Evolutionary conservation across 2,113 vertebrate species (phyloP).

Genomic region (Phaethornis superciliosus): DNA sequence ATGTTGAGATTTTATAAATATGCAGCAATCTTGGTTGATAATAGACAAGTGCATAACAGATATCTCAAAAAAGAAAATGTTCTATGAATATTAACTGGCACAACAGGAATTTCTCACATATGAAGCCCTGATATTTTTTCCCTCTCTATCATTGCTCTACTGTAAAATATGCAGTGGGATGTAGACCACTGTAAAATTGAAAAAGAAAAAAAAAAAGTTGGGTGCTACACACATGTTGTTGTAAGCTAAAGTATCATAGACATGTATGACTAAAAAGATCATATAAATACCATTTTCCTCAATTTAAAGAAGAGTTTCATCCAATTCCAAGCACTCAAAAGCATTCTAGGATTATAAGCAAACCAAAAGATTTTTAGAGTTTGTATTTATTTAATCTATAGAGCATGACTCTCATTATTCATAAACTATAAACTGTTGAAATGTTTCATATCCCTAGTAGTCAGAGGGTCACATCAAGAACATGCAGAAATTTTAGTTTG

Average conservation of each 20-base stretch:
- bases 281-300: not conserved
- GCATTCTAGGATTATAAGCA: not conserved
- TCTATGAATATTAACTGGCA: not conserved
- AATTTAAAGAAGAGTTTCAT: not conserved
- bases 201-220: not conserved
- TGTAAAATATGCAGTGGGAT: not conserved
- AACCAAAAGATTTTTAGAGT: not conserved
- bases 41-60: not conserved
- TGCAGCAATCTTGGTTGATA: not conserved
- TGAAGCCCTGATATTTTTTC: not conserved
- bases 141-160: not conserved
- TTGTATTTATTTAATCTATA: not conserved
- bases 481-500: not conserved
- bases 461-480: not conserved
- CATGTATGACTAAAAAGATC: not conserved
- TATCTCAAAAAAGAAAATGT: not conserved
- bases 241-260: not conserved
- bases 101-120: not conserved
- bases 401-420: not conserved
- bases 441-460: not conserved
- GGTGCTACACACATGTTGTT: not conserved
- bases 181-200: not conserved
- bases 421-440: not conserved
- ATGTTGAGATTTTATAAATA: not conserved
- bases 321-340: not conserved